A percentile compares a stretch with the other conserved stretches of the same genome.
phyloP scores from a whole-genome alignment of 2,113 vertebrate species.

The Nycticryphes semicollaris region DNA sequence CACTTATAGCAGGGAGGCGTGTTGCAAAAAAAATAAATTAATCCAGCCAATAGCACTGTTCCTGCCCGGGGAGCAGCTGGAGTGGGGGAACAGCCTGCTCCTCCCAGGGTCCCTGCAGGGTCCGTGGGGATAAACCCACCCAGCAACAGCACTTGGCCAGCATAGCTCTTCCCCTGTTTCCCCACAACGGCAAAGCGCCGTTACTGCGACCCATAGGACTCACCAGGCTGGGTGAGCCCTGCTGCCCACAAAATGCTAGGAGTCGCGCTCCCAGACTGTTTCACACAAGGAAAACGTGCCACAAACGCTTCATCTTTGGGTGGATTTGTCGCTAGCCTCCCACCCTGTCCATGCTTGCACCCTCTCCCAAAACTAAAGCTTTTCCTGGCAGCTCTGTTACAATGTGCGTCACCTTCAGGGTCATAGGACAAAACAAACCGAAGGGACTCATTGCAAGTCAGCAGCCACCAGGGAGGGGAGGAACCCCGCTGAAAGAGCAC shows the following conservation, averaged over 20 bases:
- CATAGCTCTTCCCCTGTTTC: background rate
- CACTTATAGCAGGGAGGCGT: constrained; percentile 33
- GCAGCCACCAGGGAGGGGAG: background rate
- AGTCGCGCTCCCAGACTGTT: accelerated
- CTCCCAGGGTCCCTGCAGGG: background rate
- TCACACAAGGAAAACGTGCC: accelerated
- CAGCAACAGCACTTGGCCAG: accelerated
- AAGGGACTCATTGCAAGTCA: background rate
- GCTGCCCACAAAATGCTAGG: accelerated
- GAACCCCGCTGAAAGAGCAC: background rate
- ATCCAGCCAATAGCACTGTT: background rate
- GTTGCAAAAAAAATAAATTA: background rate
- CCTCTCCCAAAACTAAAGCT: background rate
- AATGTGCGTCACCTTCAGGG: background rate
- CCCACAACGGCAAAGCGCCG: accelerated
- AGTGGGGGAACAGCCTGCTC: background rate
- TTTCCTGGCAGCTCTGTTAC: background rate
- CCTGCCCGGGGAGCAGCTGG: background rate
- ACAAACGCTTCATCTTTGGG: background rate
- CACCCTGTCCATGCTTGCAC: background rate
- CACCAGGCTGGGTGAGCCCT: background rate
- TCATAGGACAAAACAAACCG: background rate
- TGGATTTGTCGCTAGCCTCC: background rate
- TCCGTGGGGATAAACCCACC: background rate
- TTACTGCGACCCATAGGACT: accelerated